A percentile compares a stretch with the other conserved stretches of the same genome.
These are phyloP conservation scores for Diachasma alloeum DNA, from an alignment of 1,140 invertebrate genomes.

Conservation along the genomic window DNA sequence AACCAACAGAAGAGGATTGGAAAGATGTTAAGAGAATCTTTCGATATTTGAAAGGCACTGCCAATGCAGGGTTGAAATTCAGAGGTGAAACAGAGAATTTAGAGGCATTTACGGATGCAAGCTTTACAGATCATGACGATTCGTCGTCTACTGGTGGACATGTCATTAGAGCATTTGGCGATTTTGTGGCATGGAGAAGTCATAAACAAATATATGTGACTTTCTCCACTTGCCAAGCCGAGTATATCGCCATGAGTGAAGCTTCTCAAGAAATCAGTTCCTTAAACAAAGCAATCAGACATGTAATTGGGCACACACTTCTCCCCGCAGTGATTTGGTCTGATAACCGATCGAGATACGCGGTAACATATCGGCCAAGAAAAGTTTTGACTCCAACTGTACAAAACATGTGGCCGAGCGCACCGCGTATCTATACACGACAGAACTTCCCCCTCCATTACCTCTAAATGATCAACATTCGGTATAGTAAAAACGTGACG, in stretches of 20 bases:
- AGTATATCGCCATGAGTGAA: constrained; percentile 15
- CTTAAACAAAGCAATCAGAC: background rate
- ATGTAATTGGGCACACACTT: constrained; percentile 1
- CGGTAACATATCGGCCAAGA: too few species aligned
- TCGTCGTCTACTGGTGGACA: constrained; percentile 8
- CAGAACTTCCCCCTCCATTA: too few species aligned
- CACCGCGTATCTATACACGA: too few species aligned
- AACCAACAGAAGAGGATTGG: too few species aligned
- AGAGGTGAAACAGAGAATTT: background rate
- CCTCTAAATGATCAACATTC: too few species aligned
- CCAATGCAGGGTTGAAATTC: background rate
- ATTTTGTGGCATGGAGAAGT: constrained; percentile 16
- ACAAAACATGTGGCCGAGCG: too few species aligned
- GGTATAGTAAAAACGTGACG: too few species aligned
- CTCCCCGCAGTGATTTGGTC: too few species aligned
- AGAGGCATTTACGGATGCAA: background rate
- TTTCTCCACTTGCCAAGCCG: constrained; percentile 16
- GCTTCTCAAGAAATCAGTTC: background rate
- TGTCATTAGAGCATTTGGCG: constrained; percentile 8
- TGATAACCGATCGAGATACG: too few species aligned
- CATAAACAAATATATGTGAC: constrained; percentile 2
- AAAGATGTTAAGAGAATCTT: constrained; percentile 15
- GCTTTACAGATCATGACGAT: constrained; percentile 5
- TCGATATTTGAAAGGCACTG: constrained; percentile 30
- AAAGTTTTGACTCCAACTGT: too few species aligned